phyloP scores from a whole-genome alignment of 2,113 vertebrate species.

The Pelodiscus sinensis region DNA sequence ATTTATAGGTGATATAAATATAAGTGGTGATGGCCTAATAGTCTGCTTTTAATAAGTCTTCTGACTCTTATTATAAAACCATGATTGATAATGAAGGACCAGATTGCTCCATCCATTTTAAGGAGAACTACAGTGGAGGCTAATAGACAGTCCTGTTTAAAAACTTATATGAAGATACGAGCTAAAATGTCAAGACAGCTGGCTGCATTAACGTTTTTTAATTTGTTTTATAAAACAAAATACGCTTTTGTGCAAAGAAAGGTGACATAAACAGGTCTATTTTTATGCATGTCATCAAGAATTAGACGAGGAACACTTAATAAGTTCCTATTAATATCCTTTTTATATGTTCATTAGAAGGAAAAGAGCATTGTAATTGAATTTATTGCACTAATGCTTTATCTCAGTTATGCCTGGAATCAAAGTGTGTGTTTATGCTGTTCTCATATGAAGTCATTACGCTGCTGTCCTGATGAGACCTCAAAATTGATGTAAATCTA shows the following conservation, averaged over 20 bases:
- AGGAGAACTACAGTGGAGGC: not conserved
- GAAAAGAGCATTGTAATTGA: slow-evolving; percentile 9
- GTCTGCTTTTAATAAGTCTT: not conserved
- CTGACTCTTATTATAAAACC: not conserved
- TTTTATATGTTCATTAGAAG: not conserved
- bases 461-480: not conserved
- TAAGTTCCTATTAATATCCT: not conserved
- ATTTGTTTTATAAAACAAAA: not conserved
- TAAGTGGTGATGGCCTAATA: not conserved
- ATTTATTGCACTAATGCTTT: slow-evolving; percentile 19
- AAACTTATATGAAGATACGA: not conserved
- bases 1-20: not conserved
- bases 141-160: not conserved
- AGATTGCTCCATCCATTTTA: not conserved
- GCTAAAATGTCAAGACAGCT: not conserved
- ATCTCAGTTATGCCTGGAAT: slow-evolving; percentile 5
- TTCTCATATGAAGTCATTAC: not conserved
- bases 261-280: not conserved
- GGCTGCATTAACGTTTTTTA: not conserved
- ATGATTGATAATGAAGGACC: not conserved
- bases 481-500: not conserved
- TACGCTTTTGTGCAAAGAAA: not conserved
- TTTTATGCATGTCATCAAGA: not conserved
- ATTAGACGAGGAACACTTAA: not conserved
- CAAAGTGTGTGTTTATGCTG: slow-evolving; percentile 13